Evolutionary conservation across 2,888 invertebrate genomes (phyloP), one percentile per base, ranked within the genome.

Genomic region (Nysson spinosus): DNA sequence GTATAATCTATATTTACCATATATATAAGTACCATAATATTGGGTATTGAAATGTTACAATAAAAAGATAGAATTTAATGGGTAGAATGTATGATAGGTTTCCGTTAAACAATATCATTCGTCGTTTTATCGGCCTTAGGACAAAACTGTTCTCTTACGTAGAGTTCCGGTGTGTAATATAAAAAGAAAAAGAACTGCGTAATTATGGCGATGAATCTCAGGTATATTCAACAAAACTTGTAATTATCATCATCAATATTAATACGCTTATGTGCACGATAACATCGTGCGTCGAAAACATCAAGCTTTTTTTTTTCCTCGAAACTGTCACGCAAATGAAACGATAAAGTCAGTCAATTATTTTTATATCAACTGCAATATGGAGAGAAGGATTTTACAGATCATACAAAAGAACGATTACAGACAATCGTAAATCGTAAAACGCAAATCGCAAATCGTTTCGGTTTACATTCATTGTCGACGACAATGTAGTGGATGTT

Each of bases 401-500:
- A 47, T 66, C 55, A 67, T 54, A 52, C 69, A 52, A 66, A 67
- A 58, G 64, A 71, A 69, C 26, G 67, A 57, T 51, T 39, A 55
- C 61, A 61, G 47, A 44, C 35, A 72, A 71, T 70, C 66, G 39
- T 54, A 60, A 69, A 70, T n/a, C n/a, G n/a, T n/a, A n/a, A n/a
- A n/a, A n/a, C n/a, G n/a, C n/a, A n/a, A 72, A 71, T 70, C 66
- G 39, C 50, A 60, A 69, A 70, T 35, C 52, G 37, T 61, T 69
- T 9, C 69, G 64, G 69, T 50, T 77, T 63, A 55, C 57, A 71
- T 79, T 76, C 75, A 80, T 72, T 70, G 75, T 78, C 73, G 74
- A 78, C 73, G 79, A 78, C 69, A 65, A 62, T 70, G 54, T n/a
- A n/a, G n/a, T n/a, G n/a, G n/a, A n/a, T n/a, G n/a, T n/a, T n/a